phyloP scores from a whole-genome alignment of 2,113 vertebrate genomes.

The Psilopsiagon aymara region DNA sequence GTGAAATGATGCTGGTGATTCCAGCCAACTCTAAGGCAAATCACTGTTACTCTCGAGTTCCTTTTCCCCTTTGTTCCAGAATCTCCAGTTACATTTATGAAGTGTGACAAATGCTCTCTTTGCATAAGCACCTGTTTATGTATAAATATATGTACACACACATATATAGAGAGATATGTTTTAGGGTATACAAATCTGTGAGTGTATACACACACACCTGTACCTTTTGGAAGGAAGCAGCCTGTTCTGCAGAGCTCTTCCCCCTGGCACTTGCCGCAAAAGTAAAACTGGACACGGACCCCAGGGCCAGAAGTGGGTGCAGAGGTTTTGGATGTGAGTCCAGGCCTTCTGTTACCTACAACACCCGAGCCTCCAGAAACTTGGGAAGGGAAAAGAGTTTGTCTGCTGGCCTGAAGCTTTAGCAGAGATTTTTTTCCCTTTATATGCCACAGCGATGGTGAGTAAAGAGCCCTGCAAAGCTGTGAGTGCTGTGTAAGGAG shows the following conservation, averaged over 20 bases:
- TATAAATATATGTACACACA: not conserved
- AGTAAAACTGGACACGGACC: accelerated
- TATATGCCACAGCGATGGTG: accelerated
- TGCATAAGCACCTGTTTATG: not conserved
- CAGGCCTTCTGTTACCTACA: not conserved
- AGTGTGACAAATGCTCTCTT: not conserved
- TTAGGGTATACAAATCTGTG: not conserved
- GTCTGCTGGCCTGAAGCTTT: not conserved
- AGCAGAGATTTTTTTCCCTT: not conserved
- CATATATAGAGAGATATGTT: not conserved
- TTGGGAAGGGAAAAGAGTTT: not conserved
- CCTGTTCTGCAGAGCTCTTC: not conserved
- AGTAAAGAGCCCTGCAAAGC: not conserved
- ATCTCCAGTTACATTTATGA: not conserved
- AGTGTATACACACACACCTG: not conserved
- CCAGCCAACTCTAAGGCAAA: constrained; percentile 11
- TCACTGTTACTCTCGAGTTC: not conserved
- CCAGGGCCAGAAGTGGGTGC: not conserved
- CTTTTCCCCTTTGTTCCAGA: not conserved
- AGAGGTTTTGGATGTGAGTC: accelerated
- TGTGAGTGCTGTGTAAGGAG: not conserved
- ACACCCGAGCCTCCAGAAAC: not conserved
- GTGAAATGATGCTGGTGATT: not conserved
- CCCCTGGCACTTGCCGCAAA: not conserved
- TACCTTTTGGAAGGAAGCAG: not conserved